These are phyloP conservation scores for Thrips palmi DNA, from an alignment of 1,140 invertebrate genomes.

Conservation along the genomic window DNA sequence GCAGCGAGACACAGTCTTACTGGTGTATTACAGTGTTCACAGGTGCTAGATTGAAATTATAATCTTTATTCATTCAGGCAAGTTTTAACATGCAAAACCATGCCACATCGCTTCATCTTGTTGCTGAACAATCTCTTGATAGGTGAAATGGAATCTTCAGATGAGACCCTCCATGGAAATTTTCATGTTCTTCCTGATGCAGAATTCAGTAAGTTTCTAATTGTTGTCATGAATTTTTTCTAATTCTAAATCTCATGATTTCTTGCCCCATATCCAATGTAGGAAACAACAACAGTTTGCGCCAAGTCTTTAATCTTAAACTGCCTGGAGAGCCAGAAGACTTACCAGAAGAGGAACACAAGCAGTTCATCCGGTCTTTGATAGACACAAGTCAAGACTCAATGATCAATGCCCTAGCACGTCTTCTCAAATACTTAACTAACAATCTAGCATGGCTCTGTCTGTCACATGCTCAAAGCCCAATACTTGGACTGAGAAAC, in stretches of 20 bases:
- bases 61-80: constrained; percentile 15
- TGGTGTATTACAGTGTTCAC: constrained; percentile 29
- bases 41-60: constrained; percentile 28
- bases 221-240: constrained; percentile 13
- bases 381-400: constrained; percentile 34
- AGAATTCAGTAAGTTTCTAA: constrained; percentile 31
- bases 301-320: constrained; percentile 35
- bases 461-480: constrained; percentile 28
- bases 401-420: constrained; percentile 39
- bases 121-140: constrained; percentile 17
- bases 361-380: constrained; percentile 42
- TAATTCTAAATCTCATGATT: too few species aligned
- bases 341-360: constrained; percentile 34
- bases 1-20: too few species aligned
- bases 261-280: constrained; percentile 15
- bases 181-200: constrained; percentile 32
- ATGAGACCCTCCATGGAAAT: constrained; percentile 19
- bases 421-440: constrained; percentile 52
- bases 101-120: constrained; percentile 11
- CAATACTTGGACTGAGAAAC: constrained; percentile 37
- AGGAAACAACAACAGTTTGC: constrained; percentile 41
- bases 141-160: constrained; percentile 15
- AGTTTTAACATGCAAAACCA: constrained; percentile 2
- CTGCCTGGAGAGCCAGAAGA: constrained; percentile 36
- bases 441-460: constrained; percentile 40